Evolutionary conservation across 2,797 vertebrate genomes (phyloP), one percentile per base, ranked within the genome.

Genomic region (Helarctos malayanus): DNA sequence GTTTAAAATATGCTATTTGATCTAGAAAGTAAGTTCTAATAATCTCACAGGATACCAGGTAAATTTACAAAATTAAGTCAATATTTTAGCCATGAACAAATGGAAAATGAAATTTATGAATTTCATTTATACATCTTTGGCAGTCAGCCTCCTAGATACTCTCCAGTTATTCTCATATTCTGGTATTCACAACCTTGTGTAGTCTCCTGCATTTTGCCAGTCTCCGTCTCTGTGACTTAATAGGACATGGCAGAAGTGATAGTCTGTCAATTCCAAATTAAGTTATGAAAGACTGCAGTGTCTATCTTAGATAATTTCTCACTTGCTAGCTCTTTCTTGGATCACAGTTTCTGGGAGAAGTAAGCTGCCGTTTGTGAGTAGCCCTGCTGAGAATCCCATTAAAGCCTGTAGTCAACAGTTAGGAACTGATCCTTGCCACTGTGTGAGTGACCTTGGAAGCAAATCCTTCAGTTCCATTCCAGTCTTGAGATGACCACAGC

Each of bases 71-170:
- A 86, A 78, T 92, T 79, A 92, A 73, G 61, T 45, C 71, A 65
- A 25, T 76, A 76, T 89, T 94, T 16, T 85, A 94, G 19, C 63
- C 45, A 32, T 41, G 21, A 88, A 57, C 45, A 92, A 10, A 35
- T 54, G 38, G 79, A 95, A 94, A 89, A 47, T 89, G 14, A 71
- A 93, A 61, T 76, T 85, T 95, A 63, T 12, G 79, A 94, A 81
- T 95, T 83, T 57, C 57, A 38, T 61, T 76, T 59, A 35, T 63
- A 80, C 5, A 29, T 91, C 19, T 96, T 29, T 88, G 56, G 14
- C 78, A 81, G 19, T 32, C 54, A 96, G 23, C n/a, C 16, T 49
- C 63, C 23, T 80, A 29, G 27, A n/a, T 92, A 79, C 21, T 35
- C 25, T 19, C 2, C 6, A 27, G 8, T 79, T 79, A 79, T 27